Evolutionary conservation across 1,140 invertebrate species (phyloP).

Genomic region (Nomia melanderi): DNA sequence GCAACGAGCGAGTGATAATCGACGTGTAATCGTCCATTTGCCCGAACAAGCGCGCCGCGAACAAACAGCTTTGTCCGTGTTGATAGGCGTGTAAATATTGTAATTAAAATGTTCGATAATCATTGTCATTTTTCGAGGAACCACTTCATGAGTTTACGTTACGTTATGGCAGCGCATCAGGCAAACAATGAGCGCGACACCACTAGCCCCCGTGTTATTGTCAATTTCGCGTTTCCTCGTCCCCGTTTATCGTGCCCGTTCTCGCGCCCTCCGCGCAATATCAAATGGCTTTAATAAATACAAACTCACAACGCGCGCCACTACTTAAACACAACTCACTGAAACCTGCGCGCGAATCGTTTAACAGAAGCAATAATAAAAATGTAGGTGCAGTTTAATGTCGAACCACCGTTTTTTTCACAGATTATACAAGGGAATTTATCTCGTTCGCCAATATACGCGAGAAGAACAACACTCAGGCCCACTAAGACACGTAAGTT

Average conservation of each 20-base stretch:
- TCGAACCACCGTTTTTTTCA: too few relatives aligned
- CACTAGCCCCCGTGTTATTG: slow-evolving; percentile 7
- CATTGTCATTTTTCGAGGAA: slow-evolving; percentile 47
- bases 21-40: slow-evolving; percentile 43
- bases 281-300: slow-evolving; percentile 14
- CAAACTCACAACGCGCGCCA: neutral
- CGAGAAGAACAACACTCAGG: too few relatives aligned
- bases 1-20: slow-evolving; percentile 33
- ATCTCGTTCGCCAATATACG: too few relatives aligned
- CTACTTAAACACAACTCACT: neutral
- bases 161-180: slow-evolving; percentile 28
- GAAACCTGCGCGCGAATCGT: too few relatives aligned
- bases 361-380: too few relatives aligned
- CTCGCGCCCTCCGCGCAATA: neutral
- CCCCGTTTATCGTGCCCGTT: neutral
- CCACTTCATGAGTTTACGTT: slow-evolving; percentile 25
- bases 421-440: too few relatives aligned
- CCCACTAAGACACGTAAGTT: too few relatives aligned
- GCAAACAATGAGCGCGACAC: slow-evolving; percentile 29
- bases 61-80: slow-evolving; percentile 41
- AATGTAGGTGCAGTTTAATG: too few relatives aligned
- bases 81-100: slow-evolving; percentile 49
- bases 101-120: slow-evolving; percentile 51
- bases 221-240: slow-evolving; percentile 22
- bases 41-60: slow-evolving; percentile 8